Evolutionary conservation across 2,888 invertebrate species (phyloP).

Genomic region (Pasiphila rectangulata): DNA sequence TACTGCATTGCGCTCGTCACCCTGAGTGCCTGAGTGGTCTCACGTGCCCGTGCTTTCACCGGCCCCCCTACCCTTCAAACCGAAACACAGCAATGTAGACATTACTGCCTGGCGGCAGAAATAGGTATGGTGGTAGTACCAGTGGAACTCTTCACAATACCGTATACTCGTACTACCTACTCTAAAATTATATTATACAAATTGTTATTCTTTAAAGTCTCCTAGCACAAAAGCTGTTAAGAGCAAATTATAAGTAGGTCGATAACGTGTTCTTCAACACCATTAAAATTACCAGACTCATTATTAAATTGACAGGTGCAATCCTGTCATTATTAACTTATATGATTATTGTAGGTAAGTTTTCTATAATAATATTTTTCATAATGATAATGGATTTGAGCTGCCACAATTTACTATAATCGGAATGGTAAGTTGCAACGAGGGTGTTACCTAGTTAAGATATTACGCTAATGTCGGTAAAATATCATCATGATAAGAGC

Average conservation of each 20-base stretch:
- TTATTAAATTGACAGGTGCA: constrained; percentile 21
- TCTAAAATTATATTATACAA: too few relatives aligned
- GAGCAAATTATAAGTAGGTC: not conserved
- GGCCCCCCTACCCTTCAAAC: too few relatives aligned
- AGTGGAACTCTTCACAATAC: too few relatives aligned
- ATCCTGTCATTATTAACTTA: constrained; percentile 8
- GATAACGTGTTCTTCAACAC: constrained; percentile 10
- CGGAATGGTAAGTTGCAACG: constrained; percentile 24
- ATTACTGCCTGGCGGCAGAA: too few relatives aligned
- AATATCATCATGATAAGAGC: constrained; percentile 28
- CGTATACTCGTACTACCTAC: too few relatives aligned
- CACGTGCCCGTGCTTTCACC: too few relatives aligned
- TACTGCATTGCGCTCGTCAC: too few relatives aligned
- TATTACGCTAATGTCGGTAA: constrained; percentile 42
- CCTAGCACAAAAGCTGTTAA: not conserved
- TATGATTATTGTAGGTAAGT: constrained; percentile 9
- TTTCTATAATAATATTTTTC: constrained; percentile 12
- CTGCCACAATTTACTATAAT: constrained; percentile 19
- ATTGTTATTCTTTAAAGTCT: not conserved
- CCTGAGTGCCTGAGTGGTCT: too few relatives aligned
- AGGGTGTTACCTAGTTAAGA: constrained; percentile 42
- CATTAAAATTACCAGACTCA: constrained; percentile 13
- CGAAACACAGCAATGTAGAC: too few relatives aligned
- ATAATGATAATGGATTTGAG: constrained; percentile 17
- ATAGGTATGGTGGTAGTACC: too few relatives aligned